These are phyloP conservation scores for Eulithis testata DNA, from an alignment of 2,888 invertebrate genomes.

Conservation along the genomic window DNA sequence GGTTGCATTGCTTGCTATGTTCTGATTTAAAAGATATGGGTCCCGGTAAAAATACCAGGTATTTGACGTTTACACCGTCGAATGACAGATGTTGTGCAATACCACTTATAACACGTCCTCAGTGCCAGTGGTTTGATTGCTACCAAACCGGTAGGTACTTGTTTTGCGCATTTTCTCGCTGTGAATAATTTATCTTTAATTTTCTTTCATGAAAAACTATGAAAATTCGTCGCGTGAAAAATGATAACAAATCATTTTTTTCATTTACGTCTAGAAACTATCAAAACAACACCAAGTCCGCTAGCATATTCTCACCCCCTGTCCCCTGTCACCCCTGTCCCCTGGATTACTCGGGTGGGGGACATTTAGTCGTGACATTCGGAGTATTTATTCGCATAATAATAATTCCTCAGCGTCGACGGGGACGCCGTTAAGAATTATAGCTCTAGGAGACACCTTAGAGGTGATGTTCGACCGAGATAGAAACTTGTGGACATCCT, in stretches of 20 bases:
- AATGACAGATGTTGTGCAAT: too few species aligned
- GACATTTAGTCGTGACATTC: conserved; percentile 87
- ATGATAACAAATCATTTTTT: neutral
- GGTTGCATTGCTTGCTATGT: neutral
- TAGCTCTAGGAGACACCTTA: conserved; percentile 77
- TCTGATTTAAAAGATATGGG: neutral
- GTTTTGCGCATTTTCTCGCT: too few species aligned
- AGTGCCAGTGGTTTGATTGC: too few species aligned
- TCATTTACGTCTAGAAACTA: conserved; percentile 37
- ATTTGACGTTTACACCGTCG: too few species aligned
- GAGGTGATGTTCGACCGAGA: conserved; percentile 65
- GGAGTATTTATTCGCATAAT: conserved; percentile 88
- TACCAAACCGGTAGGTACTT: too few species aligned
- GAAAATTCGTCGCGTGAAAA: too few species aligned
- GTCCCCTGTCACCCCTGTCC: conserved; percentile 31
- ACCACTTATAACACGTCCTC: too few species aligned
- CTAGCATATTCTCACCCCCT: conserved; percentile 29
- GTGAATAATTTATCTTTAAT: too few species aligned
- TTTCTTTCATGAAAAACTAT: too few species aligned
- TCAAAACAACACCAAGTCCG: conserved; percentile 32
- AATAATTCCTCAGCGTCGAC: conserved; percentile 85
- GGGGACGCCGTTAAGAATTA: conserved; percentile 77
- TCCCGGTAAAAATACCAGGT: too few species aligned
- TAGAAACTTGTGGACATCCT: conserved; percentile 52
- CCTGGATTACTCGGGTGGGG: conserved; percentile 67